These are phyloP conservation scores for Dendrolimus kikuchii DNA, from an alignment of 1,140 invertebrate genomes.

Conservation along the genomic window DNA sequence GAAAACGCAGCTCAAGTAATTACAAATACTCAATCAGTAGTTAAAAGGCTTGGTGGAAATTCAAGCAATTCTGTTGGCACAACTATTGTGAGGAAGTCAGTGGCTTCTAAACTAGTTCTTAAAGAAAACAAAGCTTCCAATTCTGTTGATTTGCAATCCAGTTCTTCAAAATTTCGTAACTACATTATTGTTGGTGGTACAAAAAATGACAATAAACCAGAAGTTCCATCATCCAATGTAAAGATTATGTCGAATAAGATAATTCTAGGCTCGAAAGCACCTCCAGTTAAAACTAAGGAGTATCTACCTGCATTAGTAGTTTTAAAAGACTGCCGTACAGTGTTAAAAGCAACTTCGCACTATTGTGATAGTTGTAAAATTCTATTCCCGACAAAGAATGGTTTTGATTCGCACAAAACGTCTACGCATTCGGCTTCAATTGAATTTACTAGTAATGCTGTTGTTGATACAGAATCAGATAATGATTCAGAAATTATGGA, in stretches of 20 bases:
- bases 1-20: too few relatives aligned
- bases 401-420: constrained; percentile 37
- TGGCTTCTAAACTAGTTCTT: too few relatives aligned
- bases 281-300: constrained; percentile 12
- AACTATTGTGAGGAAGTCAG: too few relatives aligned
- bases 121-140: too few relatives aligned
- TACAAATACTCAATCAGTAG: too few relatives aligned
- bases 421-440: constrained; percentile 33
- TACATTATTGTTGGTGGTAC: background rate
- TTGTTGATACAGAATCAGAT: constrained; percentile 16
- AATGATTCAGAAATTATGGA: too few relatives aligned
- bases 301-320: constrained; percentile 11
- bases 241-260: constrained; percentile 20
- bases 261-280: constrained; percentile 29
- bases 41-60: too few relatives aligned
- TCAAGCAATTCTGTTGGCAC: too few relatives aligned
- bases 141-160: background rate
- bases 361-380: constrained; percentile 32
- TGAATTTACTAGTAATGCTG: constrained; percentile 15
- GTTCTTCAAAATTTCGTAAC: background rate
- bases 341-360: constrained; percentile 18
- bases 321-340: constrained; percentile 26
- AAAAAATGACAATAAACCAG: too few relatives aligned
- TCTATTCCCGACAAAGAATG: constrained; percentile 36
- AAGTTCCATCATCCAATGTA: too few relatives aligned